A percentile compares a stretch with the other conserved stretches of the same genome.
Conservation (phyloP, 2,113 vertebrate genomes). For the Centropristis striata region DNA sequence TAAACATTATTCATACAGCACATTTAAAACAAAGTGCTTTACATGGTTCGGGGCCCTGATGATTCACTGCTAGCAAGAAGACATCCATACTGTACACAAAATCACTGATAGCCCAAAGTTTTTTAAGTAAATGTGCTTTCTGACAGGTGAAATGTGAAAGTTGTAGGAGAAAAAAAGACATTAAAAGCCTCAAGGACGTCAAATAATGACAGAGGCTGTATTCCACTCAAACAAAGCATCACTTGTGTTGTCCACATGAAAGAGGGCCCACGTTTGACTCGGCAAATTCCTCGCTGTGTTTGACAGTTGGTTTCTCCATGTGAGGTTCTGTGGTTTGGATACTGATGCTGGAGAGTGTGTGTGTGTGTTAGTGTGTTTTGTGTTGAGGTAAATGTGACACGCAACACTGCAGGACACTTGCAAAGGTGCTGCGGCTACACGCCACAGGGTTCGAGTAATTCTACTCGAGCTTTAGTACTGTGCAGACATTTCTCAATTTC, state of each 20-base stretch:
- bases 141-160: conserved; percentile 30
- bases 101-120: not conserved
- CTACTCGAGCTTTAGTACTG: not conserved
- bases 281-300: conserved; percentile 49
- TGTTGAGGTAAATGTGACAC: conserved; percentile 35
- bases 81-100: not conserved
- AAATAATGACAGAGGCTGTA: conserved; percentile 28
- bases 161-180: not conserved
- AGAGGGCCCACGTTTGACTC: conserved; percentile 31
- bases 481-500: conserved; percentile 15
- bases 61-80: conserved; percentile 5
- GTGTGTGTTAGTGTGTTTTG: conserved; percentile 16
- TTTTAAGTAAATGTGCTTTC: conserved; percentile 12
- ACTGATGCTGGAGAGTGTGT: conserved; percentile 27
- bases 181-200: conserved; percentile 52
- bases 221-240: conserved; percentile 55
- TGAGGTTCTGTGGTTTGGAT: conserved; percentile 54
- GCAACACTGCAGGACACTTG: conserved; percentile 18
- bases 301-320: conserved; percentile 57
- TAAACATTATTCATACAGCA: not conserved
- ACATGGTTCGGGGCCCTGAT: not conserved
- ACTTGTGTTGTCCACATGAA: conserved; percentile 59
- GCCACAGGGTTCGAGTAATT: conserved; percentile 18
- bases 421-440: not conserved
- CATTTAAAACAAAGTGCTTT: not conserved